These are phyloP conservation scores for Nemurella pictetii DNA, from an alignment of 2,888 invertebrate genomes.

Conservation along the genomic window DNA sequence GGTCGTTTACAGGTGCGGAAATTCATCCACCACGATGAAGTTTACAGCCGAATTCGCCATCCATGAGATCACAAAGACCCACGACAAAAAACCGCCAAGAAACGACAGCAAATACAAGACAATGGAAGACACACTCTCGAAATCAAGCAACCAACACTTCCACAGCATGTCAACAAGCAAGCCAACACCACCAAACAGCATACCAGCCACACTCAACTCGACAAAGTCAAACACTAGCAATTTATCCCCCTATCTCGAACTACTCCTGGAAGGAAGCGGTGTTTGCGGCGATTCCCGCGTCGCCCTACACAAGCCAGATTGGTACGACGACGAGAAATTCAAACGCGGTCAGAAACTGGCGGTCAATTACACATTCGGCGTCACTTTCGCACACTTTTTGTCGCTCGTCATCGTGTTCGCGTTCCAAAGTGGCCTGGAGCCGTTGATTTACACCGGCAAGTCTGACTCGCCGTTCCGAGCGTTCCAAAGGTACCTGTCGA, in stretches of 20 bases:
- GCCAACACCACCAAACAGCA: too few relatives aligned
- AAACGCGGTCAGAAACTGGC: constrained; percentile 55
- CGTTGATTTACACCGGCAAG: constrained; percentile 55
- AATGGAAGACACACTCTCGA: background rate
- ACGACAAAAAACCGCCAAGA: background rate
- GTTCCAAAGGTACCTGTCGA: constrained; percentile 52
- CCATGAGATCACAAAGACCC: background rate
- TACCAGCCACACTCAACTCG: background rate
- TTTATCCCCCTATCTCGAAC: background rate
- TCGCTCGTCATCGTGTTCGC: constrained; percentile 53
- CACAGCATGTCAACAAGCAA: background rate
- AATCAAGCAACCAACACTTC: background rate
- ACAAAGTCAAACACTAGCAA: background rate
- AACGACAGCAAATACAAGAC: background rate
- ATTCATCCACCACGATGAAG: background rate
- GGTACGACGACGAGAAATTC: constrained; percentile 54
- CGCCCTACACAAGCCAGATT: constrained; percentile 48
- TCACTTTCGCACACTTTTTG: constrained; percentile 50
- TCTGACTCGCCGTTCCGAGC: constrained; percentile 54
- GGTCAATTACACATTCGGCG: constrained; percentile 49
- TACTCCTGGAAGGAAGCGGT: constrained; percentile 22
- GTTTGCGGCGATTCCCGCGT: constrained; percentile 46
- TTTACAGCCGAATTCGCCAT: background rate
- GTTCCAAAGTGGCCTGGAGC: constrained; percentile 51
- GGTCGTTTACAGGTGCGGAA: background rate